Evolutionary conservation across 2,888 invertebrate genomes (phyloP).

Genomic region (Pardosa pseudoannulata): DNA sequence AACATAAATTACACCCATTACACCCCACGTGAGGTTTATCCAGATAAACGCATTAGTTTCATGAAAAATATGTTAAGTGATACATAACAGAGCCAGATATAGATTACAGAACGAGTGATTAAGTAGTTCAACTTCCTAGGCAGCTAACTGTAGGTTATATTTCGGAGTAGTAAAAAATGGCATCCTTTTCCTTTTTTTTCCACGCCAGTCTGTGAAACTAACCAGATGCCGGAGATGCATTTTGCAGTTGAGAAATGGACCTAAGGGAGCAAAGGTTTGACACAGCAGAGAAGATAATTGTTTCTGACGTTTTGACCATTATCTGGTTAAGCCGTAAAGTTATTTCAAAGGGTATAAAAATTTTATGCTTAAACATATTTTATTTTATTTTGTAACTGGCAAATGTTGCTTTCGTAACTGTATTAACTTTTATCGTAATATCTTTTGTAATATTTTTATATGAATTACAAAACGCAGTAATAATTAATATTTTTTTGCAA

Average conservation of each 20-base stretch:
- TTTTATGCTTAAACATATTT: too few relatives aligned
- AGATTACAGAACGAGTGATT: background rate
- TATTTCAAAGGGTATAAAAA: too few relatives aligned
- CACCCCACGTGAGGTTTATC: background rate
- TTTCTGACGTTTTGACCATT: too few relatives aligned
- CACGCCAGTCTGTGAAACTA: background rate
- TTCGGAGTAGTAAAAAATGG: background rate
- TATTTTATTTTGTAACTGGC: too few relatives aligned
- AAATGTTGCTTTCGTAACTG: too few relatives aligned
- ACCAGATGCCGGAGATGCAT: background rate
- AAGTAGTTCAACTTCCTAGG: background rate
- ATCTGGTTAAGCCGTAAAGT: too few relatives aligned
- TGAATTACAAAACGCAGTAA: too few relatives aligned
- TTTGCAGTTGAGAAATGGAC: conserved; percentile 2
- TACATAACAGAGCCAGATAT: background rate
- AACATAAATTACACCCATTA: background rate
- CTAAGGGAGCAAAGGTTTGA: background rate
- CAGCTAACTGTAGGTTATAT: background rate
- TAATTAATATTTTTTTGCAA: too few relatives aligned
- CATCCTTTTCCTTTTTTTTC: background rate
- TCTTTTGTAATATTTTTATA: too few relatives aligned
- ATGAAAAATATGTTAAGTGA: conserved; percentile 2
- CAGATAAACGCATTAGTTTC: background rate
- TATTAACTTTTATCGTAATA: too few relatives aligned
- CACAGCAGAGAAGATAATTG: background rate